A percentile compares a stretch with the other conserved stretches of the same genome.
phyloP scores from a whole-genome alignment of 2,113 vertebrate genomes.

The Dinomys branickii region DNA sequence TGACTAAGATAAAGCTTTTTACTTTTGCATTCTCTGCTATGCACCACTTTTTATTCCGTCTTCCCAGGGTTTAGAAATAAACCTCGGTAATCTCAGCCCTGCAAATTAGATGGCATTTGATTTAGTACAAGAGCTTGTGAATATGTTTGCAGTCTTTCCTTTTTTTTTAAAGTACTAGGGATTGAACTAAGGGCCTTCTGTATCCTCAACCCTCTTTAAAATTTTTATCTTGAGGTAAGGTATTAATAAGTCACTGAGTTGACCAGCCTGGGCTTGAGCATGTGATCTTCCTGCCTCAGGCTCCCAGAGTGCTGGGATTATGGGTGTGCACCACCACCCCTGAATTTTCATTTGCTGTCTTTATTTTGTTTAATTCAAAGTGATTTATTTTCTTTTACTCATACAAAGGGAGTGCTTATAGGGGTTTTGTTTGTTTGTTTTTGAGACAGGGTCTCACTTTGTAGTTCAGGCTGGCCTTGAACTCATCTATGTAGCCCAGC shows the following conservation, averaged over 20 bases:
- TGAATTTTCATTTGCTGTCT: not conserved
- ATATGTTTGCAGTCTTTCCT: not conserved
- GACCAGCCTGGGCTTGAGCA: not conserved
- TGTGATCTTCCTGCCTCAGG: not conserved
- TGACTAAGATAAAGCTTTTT: not conserved
- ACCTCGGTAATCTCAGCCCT: too few relatives aligned
- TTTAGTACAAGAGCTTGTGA: not conserved
- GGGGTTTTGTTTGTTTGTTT: not conserved
- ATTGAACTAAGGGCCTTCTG: not conserved
- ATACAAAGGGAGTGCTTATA: not conserved
- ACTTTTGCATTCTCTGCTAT: fast-evolving
- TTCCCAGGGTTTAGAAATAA: not conserved
- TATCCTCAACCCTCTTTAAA: not conserved
- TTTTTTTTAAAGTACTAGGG: not conserved
- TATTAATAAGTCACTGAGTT: not conserved
- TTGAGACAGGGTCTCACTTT: not conserved
- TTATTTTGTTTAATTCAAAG: conserved; percentile 39
- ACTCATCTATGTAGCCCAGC: not conserved
- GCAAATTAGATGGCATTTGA: not conserved
- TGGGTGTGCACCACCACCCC: not conserved
- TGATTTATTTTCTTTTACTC: conserved; percentile 15
- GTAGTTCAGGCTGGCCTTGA: not conserved
- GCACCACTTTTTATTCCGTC: not conserved
- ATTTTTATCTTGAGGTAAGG: not conserved
- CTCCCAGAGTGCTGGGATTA: not conserved